Conservation (phyloP, 2,888 invertebrate species). For the Erynnis tages region DNA sequence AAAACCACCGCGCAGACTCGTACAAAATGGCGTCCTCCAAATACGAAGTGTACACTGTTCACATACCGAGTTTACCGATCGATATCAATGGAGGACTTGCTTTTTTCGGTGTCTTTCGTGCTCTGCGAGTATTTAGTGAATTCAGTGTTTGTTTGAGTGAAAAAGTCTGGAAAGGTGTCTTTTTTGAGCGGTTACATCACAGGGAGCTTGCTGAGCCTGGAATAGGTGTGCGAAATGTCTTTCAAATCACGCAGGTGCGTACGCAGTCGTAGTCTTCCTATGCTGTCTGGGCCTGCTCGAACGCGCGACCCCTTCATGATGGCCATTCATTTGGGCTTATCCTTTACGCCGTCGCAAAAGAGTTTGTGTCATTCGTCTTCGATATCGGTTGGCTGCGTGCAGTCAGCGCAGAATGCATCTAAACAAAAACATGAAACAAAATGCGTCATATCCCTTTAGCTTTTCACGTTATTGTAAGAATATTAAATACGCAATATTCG, state of each 20-base stretch:
- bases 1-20: slow-evolving; percentile 84
- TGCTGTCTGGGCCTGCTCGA: slow-evolving; percentile 95
- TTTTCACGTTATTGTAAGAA: slow-evolving; percentile 26
- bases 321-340: slow-evolving; percentile 80
- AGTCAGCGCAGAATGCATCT: slow-evolving; percentile 61
- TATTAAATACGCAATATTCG: neutral
- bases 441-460: slow-evolving; percentile 38
- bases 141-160: slow-evolving; percentile 66
- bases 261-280: slow-evolving; percentile 95
- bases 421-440: slow-evolving; percentile 63
- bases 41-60: slow-evolving; percentile 74
- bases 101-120: slow-evolving; percentile 73
- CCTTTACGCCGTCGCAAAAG: slow-evolving; percentile 81
- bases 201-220: slow-evolving; percentile 64
- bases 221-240: slow-evolving; percentile 75
- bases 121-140: slow-evolving; percentile 66
- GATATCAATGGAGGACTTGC: slow-evolving; percentile 82
- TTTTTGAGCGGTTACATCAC: slow-evolving; percentile 77
- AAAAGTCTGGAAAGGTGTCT: slow-evolving; percentile 74
- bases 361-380: slow-evolving; percentile 76
- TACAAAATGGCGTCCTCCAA: slow-evolving; percentile 84
- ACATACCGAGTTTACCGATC: slow-evolving; percentile 82
- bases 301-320: slow-evolving; percentile 82
- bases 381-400: slow-evolving; percentile 60
- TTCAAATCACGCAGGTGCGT: slow-evolving; percentile 94